phyloP scores from a whole-genome alignment of 2,797 vertebrate genomes.

The Pristis pectinata region DNA sequence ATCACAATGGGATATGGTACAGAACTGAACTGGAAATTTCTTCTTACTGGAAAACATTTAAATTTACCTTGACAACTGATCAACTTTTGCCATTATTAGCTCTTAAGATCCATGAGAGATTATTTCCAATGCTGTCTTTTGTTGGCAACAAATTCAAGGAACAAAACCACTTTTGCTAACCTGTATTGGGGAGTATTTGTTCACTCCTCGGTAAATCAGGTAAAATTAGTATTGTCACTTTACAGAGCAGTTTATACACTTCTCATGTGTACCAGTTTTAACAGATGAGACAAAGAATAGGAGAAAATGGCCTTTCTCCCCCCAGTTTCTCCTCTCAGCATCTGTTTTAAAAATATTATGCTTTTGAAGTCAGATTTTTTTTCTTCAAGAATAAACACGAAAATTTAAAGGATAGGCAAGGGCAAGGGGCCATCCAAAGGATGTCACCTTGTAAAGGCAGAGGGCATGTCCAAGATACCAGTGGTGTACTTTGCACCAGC shows the following conservation, averaged over 20 bases:
- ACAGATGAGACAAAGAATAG: not conserved
- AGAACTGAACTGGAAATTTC: not conserved
- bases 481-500: not conserved
- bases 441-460: not conserved
- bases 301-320: not conserved
- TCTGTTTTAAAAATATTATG: not conserved
- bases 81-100: not conserved
- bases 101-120: not conserved
- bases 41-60: not conserved
- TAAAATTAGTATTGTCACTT: not conserved
- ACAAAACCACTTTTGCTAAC: not conserved
- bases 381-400: not conserved
- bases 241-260: too few relatives aligned
- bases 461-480: not conserved
- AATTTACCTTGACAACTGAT: not conserved
- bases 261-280: not conserved
- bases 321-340: not conserved
- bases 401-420: not conserved
- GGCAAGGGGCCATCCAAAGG: not conserved
- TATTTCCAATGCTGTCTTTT: not conserved
- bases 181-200: not conserved
- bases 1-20: not conserved
- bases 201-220: not conserved
- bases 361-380: not conserved
- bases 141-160: not conserved